phyloP scores from a whole-genome alignment of 2,113 vertebrate genomes.

The Ophiodon elongatus region DNA sequence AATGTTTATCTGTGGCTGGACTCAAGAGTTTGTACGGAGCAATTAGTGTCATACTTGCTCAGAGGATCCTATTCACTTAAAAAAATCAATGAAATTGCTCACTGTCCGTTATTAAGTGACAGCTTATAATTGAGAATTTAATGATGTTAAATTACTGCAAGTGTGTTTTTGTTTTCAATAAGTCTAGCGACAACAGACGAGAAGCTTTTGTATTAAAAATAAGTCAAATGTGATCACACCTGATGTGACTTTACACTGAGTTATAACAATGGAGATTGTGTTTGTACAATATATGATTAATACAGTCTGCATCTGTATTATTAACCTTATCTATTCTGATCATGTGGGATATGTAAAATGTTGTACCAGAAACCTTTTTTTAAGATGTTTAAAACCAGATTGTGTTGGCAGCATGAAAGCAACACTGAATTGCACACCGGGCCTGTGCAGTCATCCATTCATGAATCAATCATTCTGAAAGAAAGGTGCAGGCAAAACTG shows the following conservation, averaged over 20 bases:
- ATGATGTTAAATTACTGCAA: slow-evolving; percentile 43
- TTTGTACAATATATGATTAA: background rate
- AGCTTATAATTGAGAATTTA: slow-evolving; percentile 42
- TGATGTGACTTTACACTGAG: background rate
- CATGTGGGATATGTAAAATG: slow-evolving; percentile 36
- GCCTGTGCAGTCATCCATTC: slow-evolving; percentile 51
- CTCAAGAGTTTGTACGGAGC: slow-evolving; percentile 9
- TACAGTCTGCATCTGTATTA: background rate
- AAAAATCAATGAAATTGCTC: slow-evolving; percentile 17
- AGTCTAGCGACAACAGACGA: background rate
- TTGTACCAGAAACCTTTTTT: slow-evolving; percentile 31
- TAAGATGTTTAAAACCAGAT: slow-evolving; percentile 42
- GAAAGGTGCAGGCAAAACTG: slow-evolving; percentile 51
- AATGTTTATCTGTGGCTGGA: slow-evolving; percentile 31
- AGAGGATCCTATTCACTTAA: slow-evolving; percentile 16
- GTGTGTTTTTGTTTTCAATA: slow-evolving; percentile 6
- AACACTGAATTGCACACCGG: slow-evolving; percentile 20
- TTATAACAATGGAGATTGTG: background rate
- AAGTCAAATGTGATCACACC: background rate
- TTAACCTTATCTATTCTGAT: slow-evolving; percentile 35
- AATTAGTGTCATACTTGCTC: slow-evolving; percentile 28
- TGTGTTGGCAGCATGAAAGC: slow-evolving; percentile 47
- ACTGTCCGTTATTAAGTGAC: slow-evolving; percentile 35
- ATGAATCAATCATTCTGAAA: slow-evolving; percentile 73
- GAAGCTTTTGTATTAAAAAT: background rate